Evolutionary conservation across 2,113 vertebrate genomes (phyloP).

Genomic region (Ornithorhynchus anatinus): DNA sequence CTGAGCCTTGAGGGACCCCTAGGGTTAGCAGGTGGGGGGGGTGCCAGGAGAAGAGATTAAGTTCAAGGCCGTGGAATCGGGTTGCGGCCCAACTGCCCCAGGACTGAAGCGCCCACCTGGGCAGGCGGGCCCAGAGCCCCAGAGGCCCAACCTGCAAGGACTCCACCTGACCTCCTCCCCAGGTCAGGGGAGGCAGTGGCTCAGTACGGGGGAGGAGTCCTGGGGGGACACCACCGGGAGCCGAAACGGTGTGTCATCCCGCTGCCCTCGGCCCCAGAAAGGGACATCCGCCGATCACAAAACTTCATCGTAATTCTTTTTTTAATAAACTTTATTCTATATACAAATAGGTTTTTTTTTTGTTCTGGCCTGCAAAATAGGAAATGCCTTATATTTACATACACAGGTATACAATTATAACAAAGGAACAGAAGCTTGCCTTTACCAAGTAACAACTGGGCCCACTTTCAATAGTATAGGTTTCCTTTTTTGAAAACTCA

Average conservation of each 20-base stretch:
- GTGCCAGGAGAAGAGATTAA: too few species aligned
- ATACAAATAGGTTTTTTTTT: slow-evolving; percentile 97
- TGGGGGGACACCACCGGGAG: too few species aligned
- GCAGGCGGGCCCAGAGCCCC: too few species aligned
- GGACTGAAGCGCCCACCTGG: background rate
- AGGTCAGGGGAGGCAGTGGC: too few species aligned
- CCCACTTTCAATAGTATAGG: slow-evolving; percentile 85
- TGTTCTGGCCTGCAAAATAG: slow-evolving; percentile 99
- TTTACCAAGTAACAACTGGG: slow-evolving; percentile 96
- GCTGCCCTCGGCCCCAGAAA: background rate
- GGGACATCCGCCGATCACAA: slow-evolving; percentile 34
- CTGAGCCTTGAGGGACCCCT: too few species aligned
- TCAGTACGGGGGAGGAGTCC: too few species aligned
- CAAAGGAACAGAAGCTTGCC: slow-evolving; percentile 99
- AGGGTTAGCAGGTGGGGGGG: too few species aligned
- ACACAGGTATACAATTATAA: slow-evolving; percentile 99
- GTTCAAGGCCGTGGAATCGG: too few species aligned
- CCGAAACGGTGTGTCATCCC: too few species aligned
- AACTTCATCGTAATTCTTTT: slow-evolving; percentile 75
- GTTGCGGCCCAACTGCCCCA: background rate
- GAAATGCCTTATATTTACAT: slow-evolving; percentile 99
- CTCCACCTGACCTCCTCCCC: too few species aligned
- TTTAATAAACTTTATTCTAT: slow-evolving; percentile 99
- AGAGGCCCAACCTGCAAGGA: too few species aligned
- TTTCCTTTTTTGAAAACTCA: slow-evolving; percentile 63